Base-by-base conservation (phyloP, 2,113 vertebrate genomes). In the Coturnix japonica region DNA sequence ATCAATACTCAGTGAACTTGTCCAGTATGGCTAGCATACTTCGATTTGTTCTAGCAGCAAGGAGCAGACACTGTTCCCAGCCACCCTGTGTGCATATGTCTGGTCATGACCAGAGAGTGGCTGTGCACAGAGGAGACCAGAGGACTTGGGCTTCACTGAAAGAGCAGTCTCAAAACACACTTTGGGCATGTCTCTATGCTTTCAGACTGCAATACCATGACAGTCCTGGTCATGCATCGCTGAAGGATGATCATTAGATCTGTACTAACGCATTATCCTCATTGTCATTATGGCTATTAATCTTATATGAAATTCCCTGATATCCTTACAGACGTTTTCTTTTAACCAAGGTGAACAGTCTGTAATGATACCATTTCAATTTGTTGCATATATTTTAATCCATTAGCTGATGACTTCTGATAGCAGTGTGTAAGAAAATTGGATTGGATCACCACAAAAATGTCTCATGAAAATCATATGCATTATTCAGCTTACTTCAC, bases 31-130 rank as follows among this genome's bases (percentile, higher is more conserved):
- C 47, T 41, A 81, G 64, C 13, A 74, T 20, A 35, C 13, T 85
- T 84, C 78, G 23, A 33, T 43, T 70, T 18, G 33, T 33, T 5
- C 28, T 60, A 81, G 39, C 1, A 3, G n/a, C 60, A 44, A 60
- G 75, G 23, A 65, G 61, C 13, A 61, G 56, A 21, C 7, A 10
- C 17, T 28, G 5, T 57, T 84, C 47, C 43, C 43, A 44, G 21
- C 11, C 11, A 8, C 60, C 65, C 15, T 5, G 1, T 19, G 25
- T 8, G 25, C 12, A 20, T 16, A 1, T 0, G 2, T 31, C 46
- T 21, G 35, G 28, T n/a, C 20, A 4, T 0, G 0, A n/a, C 21
- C 3, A 0, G 15, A 13, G 9, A 13, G 26, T 0, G 0, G 37
- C 31, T 60, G 18, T 31, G 28, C 37, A 39, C n/a, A 17, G 19